Percentiles rank a stretch among this genome's conserved stretches.
phyloP scores from a whole-genome alignment of 2,888 invertebrate species.

The Exephanes ischioxanthus region DNA sequence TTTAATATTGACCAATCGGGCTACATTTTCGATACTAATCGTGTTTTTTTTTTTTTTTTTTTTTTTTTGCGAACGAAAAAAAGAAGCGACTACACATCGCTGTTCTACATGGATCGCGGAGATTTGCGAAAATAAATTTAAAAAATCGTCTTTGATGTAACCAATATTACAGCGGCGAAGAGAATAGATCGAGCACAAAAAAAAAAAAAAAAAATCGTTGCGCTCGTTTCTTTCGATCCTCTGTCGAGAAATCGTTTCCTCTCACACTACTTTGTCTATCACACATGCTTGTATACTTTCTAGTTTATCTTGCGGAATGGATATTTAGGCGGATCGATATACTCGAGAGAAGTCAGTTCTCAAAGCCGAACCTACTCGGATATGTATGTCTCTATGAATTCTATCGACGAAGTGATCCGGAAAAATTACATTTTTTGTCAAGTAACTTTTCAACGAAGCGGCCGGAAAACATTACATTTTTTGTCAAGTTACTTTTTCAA shows the following conservation, averaged over 20 bases:
- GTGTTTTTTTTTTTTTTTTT: too few relatives aligned
- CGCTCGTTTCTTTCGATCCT: neutral
- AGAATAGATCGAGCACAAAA: conserved; percentile 35
- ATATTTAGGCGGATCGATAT: neutral
- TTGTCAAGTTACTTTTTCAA: neutral
- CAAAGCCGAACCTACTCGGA: neutral
- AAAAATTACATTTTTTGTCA: too few relatives aligned
- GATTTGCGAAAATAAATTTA: neutral
- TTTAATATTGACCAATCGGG: conserved; percentile 34
- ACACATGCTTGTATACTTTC: conserved; percentile 21
- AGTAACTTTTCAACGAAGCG: neutral
- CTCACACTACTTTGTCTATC: neutral
- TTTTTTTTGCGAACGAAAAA: conserved; percentile 28
- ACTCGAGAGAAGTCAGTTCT: neutral
- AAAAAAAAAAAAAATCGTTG: neutral
- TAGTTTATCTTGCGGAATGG: conserved; percentile 21
- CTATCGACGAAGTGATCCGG: neutral
- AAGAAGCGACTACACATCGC: neutral
- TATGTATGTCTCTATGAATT: neutral
- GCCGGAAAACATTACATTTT: neutral
- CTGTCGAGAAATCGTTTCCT: neutral
- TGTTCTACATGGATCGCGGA: neutral
- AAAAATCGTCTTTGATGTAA: conserved; percentile 8
- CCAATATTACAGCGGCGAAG: conserved; percentile 25
- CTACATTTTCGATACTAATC: conserved; percentile 18